Base-by-base conservation (phyloP, 2,888 invertebrate species). In the Cephus sareptanus region DNA sequence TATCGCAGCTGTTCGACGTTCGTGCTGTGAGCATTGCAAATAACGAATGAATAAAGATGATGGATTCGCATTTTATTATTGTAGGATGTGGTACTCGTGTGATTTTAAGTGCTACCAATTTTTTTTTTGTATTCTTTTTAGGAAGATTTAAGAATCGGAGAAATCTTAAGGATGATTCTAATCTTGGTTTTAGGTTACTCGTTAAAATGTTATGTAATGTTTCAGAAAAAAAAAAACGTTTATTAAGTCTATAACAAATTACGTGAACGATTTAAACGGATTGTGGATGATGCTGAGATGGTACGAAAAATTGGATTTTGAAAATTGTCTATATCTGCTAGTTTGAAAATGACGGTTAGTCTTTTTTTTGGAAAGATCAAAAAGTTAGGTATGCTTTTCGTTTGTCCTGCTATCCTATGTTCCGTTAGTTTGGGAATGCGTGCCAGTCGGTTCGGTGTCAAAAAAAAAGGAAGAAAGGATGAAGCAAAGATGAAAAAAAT, bases 1-100 rank as follows among this genome's bases (percentile, higher is more conserved):
- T 89, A 87, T 84, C 86, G 80, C 86, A 83, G 81, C 37, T 71
- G 71, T 71, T 71, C 71, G 71, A 71, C 71, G 71, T 34, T 71
- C 71, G 13, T 71, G 31, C 71, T 71, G 33, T 1, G 33, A 33
- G 71, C 71, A 71, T 34, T 71, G 71, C 71, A 71, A 71, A 71
- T 34, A 34, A 23, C 56, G 56, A 56, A 56, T 56, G 23, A 56
- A 56, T 56, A 56, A 56, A 23, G 23, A 56, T 23, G 56, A 40
- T 1, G 56, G 23, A 56, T 56, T 56, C 56, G 56, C 56, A 56
- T 56, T 56, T 56, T 56, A 56, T 56, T 56, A 9, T 56, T 56
- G 2, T 56, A 9, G 23, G 9, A 37, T 56, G 23, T 23, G 0
- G 35, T 40, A 9, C 56, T 56, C 23, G 23, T 56, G 56, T 23